Evolutionary conservation across 2,113 vertebrate genomes (phyloP).

Genomic region (Microcebus murinus): DNA sequence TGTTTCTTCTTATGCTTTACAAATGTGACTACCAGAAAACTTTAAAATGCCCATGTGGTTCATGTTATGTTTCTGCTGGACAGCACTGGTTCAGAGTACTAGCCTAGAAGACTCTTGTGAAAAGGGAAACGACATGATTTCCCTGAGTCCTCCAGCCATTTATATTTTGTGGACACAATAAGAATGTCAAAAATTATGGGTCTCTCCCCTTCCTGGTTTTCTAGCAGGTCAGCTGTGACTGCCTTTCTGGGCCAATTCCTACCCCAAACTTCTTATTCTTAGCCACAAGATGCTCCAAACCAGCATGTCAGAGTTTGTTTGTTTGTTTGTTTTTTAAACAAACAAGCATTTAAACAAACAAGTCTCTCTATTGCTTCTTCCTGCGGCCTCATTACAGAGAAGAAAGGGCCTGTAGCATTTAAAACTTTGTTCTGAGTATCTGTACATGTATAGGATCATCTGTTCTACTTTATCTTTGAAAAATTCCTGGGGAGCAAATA

Average conservation of each 20-base stretch:
- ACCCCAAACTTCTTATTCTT: background rate
- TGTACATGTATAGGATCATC: background rate
- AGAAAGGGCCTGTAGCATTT: background rate
- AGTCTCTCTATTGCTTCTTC: background rate
- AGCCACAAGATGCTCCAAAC: background rate
- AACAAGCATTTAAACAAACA: background rate
- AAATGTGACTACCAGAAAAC: background rate
- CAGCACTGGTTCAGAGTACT: background rate
- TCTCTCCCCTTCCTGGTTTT: background rate
- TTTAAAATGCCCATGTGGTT: background rate
- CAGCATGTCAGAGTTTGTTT: background rate
- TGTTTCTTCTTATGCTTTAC: background rate
- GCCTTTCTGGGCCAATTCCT: background rate
- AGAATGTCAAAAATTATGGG: background rate
- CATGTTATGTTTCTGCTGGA: background rate
- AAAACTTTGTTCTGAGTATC: background rate
- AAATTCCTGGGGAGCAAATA: constrained; percentile 7
- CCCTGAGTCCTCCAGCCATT: background rate
- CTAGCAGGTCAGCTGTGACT: background rate
- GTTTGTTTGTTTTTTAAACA: background rate
- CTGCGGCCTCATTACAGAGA: background rate
- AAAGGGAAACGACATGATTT: background rate
- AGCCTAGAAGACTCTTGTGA: background rate
- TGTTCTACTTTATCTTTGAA: background rate
- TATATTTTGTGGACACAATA: background rate